A percentile compares a stretch with the other conserved stretches of the same genome.
phyloP scores from a whole-genome alignment of 2,797 vertebrate species.

The Podargus strigoides region DNA sequence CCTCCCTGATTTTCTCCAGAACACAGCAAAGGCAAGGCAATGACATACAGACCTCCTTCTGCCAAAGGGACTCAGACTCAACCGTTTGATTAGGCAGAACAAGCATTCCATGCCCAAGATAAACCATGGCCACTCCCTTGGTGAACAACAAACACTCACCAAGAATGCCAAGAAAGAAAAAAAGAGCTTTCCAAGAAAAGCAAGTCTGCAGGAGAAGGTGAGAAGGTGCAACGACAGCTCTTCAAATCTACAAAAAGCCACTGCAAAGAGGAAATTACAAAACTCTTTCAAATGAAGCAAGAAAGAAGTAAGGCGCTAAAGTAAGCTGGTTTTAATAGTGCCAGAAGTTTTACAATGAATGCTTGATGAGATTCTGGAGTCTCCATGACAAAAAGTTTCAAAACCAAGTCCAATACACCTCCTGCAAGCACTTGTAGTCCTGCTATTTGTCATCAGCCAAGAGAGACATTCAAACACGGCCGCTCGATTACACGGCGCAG shows the following conservation, averaged over 20 bases:
- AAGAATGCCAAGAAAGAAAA: neutral
- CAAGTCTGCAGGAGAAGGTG: neutral
- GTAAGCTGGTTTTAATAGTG: neutral
- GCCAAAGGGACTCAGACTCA: neutral
- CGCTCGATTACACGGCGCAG: neutral
- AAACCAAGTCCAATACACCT: neutral
- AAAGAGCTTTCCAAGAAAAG: neutral
- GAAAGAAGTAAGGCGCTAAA: neutral
- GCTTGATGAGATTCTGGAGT: neutral
- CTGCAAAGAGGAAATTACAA: neutral
- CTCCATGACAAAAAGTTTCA: neutral
- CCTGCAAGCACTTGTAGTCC: neutral
- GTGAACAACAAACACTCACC: neutral
- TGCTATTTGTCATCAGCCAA: neutral
- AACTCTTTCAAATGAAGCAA: neutral
- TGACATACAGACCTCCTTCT: neutral
- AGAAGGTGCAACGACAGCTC: too few relatives aligned
- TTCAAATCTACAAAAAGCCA: neutral
- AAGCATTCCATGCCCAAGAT: neutral
- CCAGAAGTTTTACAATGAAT: neutral
- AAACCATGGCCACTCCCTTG: neutral
- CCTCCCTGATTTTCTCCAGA: neutral
- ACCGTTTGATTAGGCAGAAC: neutral
- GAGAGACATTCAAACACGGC: neutral
- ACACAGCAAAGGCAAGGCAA: neutral